Evolutionary conservation across 2,888 invertebrate genomes (phyloP).

Genomic region (Tenthredo amoena): DNA sequence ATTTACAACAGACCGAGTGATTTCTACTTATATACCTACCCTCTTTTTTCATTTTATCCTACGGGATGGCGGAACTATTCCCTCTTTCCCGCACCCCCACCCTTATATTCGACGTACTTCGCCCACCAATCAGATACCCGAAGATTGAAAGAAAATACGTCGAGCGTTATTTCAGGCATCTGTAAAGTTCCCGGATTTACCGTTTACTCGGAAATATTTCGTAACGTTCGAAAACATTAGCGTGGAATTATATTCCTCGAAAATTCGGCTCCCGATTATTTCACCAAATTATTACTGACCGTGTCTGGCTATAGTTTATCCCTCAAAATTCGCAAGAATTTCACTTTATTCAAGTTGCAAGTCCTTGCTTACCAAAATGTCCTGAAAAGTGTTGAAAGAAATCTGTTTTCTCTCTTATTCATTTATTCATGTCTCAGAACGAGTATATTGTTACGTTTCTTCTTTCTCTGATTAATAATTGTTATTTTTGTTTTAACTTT

Average conservation of each 20-base stretch:
- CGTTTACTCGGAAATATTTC: slow-evolving; percentile 3
- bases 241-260: neutral
- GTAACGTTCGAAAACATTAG: neutral
- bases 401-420: neutral
- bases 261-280: neutral
- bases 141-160: slow-evolving; percentile 75
- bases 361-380: neutral
- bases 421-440: too few species aligned
- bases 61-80: slow-evolving; percentile 45
- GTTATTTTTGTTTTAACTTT: too few species aligned
- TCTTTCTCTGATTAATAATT: too few species aligned
- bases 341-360: neutral
- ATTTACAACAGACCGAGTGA: slow-evolving; percentile 47
- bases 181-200: slow-evolving; percentile 59
- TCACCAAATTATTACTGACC: neutral
- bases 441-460: too few species aligned
- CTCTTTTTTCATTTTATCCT: slow-evolving; percentile 47
- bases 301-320: neutral
- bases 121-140: slow-evolving; percentile 63
- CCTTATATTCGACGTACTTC: slow-evolving; percentile 50
- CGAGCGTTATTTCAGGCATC: slow-evolving; percentile 72
- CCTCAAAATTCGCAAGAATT: neutral
- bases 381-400: neutral
- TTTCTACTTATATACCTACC: slow-evolving; percentile 33
- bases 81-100: slow-evolving; percentile 36